Conservation (phyloP, 2,113 vertebrate genomes). For the Athene noctua region DNA sequence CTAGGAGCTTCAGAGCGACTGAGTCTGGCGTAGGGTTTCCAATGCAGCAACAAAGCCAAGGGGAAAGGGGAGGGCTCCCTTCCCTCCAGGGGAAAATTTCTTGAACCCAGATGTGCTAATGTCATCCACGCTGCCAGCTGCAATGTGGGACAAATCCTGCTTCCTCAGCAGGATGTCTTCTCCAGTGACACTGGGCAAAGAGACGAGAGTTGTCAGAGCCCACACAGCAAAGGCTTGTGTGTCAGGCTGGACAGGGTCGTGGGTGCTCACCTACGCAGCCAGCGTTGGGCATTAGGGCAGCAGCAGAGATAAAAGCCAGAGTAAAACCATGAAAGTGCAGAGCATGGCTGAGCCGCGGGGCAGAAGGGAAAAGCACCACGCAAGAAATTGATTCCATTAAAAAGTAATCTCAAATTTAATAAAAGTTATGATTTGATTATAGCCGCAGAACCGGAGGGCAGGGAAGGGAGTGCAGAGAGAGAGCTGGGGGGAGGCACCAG, state of each 20-base stretch:
- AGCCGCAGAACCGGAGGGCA: constrained; percentile 74
- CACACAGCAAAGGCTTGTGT: accelerated
- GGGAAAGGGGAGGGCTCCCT: background rate
- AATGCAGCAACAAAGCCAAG: background rate
- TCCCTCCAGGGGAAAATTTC: accelerated
- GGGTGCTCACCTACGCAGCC: background rate
- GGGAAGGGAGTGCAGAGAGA: constrained; percentile 17
- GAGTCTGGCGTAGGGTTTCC: background rate
- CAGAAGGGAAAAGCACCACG: constrained; percentile 73
- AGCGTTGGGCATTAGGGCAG: background rate
- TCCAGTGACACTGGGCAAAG: background rate
- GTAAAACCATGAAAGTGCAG: constrained; percentile 50
- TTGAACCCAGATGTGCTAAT: background rate
- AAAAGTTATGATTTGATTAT: constrained; percentile 85
- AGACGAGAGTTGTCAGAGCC: accelerated
- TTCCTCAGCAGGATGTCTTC: background rate
- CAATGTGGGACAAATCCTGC: background rate
- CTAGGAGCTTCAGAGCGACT: background rate
- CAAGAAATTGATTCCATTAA: constrained; percentile 85
- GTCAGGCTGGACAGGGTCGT: background rate
- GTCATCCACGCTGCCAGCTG: background rate
- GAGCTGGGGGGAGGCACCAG: background rate
- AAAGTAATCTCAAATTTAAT: constrained; percentile 87
- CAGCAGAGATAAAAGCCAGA: constrained; percentile 63
- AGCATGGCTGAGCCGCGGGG: constrained; percentile 66